Conservation (phyloP, 2,888 invertebrate species). For the Margaritifera margaritifera region DNA sequence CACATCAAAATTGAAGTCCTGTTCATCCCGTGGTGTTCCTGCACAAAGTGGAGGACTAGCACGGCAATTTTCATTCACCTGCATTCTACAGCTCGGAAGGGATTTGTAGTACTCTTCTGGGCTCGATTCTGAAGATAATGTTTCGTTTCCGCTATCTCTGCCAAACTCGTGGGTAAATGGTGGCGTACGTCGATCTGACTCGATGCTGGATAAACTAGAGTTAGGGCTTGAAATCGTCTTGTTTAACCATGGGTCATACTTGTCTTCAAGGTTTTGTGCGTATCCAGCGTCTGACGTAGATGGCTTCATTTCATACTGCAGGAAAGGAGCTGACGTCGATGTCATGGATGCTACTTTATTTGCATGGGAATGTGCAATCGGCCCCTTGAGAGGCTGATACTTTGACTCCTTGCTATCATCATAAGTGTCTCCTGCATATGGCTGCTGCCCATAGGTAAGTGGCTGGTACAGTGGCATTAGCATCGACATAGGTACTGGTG, state of each 20-base stretch:
- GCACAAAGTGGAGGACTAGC: too few relatives aligned
- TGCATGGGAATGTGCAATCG: too few relatives aligned
- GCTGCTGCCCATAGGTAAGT: not conserved
- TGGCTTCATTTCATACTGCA: too few relatives aligned
- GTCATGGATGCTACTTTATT: too few relatives aligned
- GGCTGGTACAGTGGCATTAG: not conserved
- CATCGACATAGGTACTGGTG: not conserved
- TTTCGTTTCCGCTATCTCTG: constrained; percentile 41
- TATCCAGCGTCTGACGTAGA: not conserved
- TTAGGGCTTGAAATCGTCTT: constrained; percentile 6
- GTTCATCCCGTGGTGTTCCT: too few relatives aligned
- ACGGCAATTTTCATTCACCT: too few relatives aligned
- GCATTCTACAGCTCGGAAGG: too few relatives aligned
- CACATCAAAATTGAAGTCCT: too few relatives aligned
- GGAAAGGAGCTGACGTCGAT: too few relatives aligned
- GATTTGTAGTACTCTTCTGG: constrained; percentile 8
- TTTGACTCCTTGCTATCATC: too few relatives aligned
- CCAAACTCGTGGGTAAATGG: constrained; percentile 6
- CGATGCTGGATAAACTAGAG: constrained; percentile 7
- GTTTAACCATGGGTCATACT: constrained; percentile 17
- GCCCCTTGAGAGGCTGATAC: too few relatives aligned
- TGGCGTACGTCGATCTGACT: constrained; percentile 9
- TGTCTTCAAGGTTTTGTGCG: not conserved
- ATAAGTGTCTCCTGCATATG: too few relatives aligned
- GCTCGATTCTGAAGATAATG: constrained; percentile 22